Evolutionary conservation across 1,140 invertebrate species (phyloP), one percentile per base, ranked within the genome.

Genomic region (Euborellia annulipes): DNA sequence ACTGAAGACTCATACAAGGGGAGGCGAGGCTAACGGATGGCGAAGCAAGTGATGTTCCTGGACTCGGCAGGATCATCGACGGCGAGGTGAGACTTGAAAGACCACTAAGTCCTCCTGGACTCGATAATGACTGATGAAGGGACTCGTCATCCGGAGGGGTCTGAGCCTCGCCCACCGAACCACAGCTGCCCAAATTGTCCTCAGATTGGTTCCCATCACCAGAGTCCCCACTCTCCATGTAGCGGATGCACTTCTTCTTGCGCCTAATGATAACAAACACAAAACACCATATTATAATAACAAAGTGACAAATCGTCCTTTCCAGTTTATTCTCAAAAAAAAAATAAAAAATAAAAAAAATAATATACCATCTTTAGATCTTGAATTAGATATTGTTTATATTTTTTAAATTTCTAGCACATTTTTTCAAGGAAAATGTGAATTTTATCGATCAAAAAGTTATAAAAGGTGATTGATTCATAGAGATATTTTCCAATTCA

Each of bases 231-330:
- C 68, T 57, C 65, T 79, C 75, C 78, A 90, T 82, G 68, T 93
- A 94, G 50, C 90, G 82, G 63, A 94, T 88, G 74, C 91, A 96
- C 72, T 94, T 95, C 72, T 96, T 96, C 77, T 97, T 96, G 73
- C 91, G 85, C 73, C 91, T 95, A 73, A 22, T 79, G 59, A 53
- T 40, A 56, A 54, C 18, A 13, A 17, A 36, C 22, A 30, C 11
- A 9, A n/a, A 13, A 4, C 13, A 43, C 34, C 3, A 30, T 3
- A 27, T 18, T n/a, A 14, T 34, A 32, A n/a, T n/a, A n/a, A n/a
- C n/a, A n/a, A n/a, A n/a, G n/a, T n/a, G n/a, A n/a, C n/a, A n/a
- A n/a, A n/a, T n/a, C n/a, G n/a, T n/a, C n/a, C n/a, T n/a, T n/a
- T n/a, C n/a, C n/a, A n/a, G n/a, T n/a, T n/a, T n/a, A n/a, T n/a